Percentiles rank a stretch among this genome's conserved stretches.
These are phyloP conservation scores for Palythoa grandis DNA, from an alignment of 92 coral and sea anemone species.

Conservation along the genomic window DNA sequence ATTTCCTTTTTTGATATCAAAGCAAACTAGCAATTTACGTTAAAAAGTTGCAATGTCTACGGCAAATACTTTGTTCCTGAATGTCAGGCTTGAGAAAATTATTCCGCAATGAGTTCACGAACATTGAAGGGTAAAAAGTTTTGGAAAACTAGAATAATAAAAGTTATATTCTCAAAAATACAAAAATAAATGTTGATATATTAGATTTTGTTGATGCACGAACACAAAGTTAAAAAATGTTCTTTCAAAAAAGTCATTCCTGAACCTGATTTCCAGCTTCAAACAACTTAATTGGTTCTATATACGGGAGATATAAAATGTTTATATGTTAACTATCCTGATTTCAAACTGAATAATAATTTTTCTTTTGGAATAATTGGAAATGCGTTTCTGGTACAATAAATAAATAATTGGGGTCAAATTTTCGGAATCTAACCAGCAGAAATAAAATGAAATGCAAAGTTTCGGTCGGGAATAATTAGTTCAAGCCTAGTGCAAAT, in stretches of 20 bases:
- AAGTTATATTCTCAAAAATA: background rate
- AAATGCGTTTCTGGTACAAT: background rate
- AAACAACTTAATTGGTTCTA: background rate
- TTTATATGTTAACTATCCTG: no score
- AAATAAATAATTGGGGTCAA: background rate
- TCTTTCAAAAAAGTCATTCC: background rate
- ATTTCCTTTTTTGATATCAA: background rate
- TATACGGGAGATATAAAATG: background rate
- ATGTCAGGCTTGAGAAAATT: background rate
- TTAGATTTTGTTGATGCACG: background rate
- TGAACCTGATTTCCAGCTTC: background rate
- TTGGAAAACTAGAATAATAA: background rate
- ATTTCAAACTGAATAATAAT: no score
- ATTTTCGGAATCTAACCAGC: background rate
- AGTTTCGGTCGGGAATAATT: background rate
- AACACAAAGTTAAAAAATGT: background rate
- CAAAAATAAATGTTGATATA: background rate
- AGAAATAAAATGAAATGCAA: background rate
- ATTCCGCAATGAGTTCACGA: background rate
- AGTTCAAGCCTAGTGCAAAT: background rate
- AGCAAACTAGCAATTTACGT: no score
- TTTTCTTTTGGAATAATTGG: background rate
- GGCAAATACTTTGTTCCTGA: background rate
- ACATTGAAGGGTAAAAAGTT: background rate
- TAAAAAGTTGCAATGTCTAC: background rate